A percentile compares a stretch with the other conserved stretches of the same genome.
Conservation (phyloP, 2,888 invertebrate genomes). For the Cantharis rufa region DNA sequence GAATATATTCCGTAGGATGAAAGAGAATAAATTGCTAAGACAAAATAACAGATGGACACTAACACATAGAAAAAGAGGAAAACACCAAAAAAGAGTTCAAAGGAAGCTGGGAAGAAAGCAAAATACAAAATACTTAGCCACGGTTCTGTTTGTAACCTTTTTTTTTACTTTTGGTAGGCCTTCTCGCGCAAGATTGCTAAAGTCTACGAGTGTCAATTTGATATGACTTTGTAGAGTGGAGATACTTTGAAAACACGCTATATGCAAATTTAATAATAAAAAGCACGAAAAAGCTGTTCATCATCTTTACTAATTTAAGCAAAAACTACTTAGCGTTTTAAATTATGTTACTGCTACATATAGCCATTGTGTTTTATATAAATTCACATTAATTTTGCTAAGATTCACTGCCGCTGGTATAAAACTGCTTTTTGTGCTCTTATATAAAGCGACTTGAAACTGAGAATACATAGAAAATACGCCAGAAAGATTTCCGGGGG, state of each 20-base stretch:
- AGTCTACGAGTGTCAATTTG: background rate
- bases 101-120: too few species aligned
- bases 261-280: background rate
- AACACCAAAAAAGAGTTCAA: too few species aligned
- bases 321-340: background rate
- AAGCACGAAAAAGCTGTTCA: background rate
- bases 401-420: background rate
- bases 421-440: background rate
- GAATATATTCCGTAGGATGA: too few species aligned
- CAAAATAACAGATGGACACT: too few species aligned
- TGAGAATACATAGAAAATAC: background rate
- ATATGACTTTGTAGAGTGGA: background rate
- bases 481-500: constrained; percentile 4
- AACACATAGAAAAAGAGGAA: too few species aligned
- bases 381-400: background rate
- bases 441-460: background rate
- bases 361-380: background rate
- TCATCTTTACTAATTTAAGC: background rate
- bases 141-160: too few species aligned
- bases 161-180: too few species aligned
- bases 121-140: too few species aligned
- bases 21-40: too few species aligned
- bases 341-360: background rate
- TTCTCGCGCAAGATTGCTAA: too few species aligned
- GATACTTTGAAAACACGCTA: background rate